These are phyloP conservation scores for Eristalinus aeneus DNA, from an alignment of 2,888 invertebrate genomes.

Conservation along the genomic window DNA sequence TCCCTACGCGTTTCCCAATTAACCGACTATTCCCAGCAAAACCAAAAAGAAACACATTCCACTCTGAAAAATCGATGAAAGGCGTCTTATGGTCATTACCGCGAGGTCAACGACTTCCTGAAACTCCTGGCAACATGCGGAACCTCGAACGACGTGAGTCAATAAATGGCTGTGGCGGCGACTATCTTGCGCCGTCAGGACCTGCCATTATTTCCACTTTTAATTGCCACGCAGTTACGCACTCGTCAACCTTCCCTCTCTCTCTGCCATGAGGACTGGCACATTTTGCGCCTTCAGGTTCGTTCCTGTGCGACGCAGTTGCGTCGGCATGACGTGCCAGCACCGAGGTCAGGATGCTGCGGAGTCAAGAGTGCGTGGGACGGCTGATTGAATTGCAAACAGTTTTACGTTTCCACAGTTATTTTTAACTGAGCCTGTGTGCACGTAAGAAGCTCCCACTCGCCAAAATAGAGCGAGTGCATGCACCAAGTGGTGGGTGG, in stretches of 20 bases:
- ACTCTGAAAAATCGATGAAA: neutral
- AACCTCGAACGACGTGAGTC: neutral
- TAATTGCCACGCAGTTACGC: constrained; percentile 45
- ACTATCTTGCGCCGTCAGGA: neutral
- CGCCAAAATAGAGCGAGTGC: neutral
- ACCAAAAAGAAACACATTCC: no score
- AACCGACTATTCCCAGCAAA: no score
- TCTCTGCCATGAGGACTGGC: neutral
- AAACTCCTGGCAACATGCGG: neutral
- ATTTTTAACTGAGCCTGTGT: constrained; percentile 29
- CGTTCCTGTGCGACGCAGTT: constrained; percentile 27
- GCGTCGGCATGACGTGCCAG: constrained; percentile 17
- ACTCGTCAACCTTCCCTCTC: constrained; percentile 10
- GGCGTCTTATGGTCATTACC: neutral
- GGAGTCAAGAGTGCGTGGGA: constrained; percentile 2
- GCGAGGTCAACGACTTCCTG: neutral
- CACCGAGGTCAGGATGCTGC: neutral
- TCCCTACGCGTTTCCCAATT: no score
- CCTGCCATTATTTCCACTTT: constrained; percentile 14
- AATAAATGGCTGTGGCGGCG: constrained; percentile 9
- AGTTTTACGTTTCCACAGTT: constrained; percentile 37
- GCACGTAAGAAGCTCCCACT: neutral
- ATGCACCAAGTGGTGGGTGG: neutral
- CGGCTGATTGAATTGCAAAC: constrained; percentile 26
- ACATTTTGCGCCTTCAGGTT: constrained; percentile 5